Conservation (phyloP, 1,140 invertebrate species). For the Olivierus martensii region DNA sequence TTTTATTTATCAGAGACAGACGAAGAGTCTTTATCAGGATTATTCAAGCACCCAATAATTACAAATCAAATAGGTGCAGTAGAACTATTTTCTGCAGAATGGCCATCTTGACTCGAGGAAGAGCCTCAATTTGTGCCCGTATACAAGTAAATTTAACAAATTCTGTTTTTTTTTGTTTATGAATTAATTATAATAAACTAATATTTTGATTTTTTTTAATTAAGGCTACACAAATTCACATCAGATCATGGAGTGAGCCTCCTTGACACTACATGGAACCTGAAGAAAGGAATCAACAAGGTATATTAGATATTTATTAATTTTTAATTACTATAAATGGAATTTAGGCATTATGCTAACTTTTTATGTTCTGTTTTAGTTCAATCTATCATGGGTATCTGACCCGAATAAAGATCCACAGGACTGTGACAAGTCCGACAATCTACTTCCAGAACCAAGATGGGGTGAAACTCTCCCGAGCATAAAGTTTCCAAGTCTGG, state of each 20-base stretch:
- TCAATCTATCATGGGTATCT: too few species aligned
- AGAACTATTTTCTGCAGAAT: slow-evolving; percentile 17
- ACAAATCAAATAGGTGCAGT: slow-evolving; percentile 1
- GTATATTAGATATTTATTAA: too few species aligned
- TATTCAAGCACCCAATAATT: too few species aligned
- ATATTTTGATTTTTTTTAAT: background rate
- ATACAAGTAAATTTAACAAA: background rate
- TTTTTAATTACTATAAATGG: too few species aligned
- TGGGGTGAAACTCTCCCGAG: slow-evolving; percentile 38
- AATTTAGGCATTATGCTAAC: too few species aligned
- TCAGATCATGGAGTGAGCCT: slow-evolving; percentile 5
- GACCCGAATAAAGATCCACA: slow-evolving; percentile 3
- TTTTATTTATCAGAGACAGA: too few species aligned
- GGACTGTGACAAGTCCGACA: background rate
- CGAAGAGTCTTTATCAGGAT: too few species aligned
- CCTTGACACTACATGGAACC: slow-evolving; percentile 10
- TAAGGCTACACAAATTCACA: slow-evolving; percentile 1
- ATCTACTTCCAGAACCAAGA: slow-evolving; percentile 50
- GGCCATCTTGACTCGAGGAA: slow-evolving; percentile 23
- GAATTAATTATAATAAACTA: background rate
- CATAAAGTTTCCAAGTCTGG: slow-evolving; percentile 21
- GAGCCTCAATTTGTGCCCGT: background rate
- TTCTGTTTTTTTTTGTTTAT: too few species aligned
- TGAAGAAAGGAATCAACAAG: slow-evolving; percentile 7
- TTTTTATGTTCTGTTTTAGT: too few species aligned